Base-by-base conservation (phyloP, 1,140 invertebrate species). In the Diachasmimorpha longicaudata region DNA sequence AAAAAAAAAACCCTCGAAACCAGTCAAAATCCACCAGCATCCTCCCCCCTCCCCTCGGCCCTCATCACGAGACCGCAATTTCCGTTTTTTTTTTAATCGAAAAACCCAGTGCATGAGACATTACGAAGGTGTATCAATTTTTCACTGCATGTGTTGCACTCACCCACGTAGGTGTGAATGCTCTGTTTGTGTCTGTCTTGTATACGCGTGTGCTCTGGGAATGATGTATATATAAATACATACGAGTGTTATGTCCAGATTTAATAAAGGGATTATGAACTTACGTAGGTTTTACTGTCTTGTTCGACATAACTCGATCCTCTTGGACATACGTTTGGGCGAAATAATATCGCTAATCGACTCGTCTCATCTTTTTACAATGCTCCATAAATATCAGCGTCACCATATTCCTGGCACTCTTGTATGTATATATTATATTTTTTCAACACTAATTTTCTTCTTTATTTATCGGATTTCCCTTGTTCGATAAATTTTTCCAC, bases 311-410 rank as follows among this genome's bases (percentile, higher is more conserved):
- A 79, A 80, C 72, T 81, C 81, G 75, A 69, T 75, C 44, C 73
- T 78, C 9, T 42, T 44, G 73, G 70, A 74, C 39, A 78, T 79
- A 77, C 73, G 69, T 70, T 75, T 75, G 73, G 58, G 48, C 58
- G 31, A 21, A 42, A 72, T 77, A 58, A 77, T 76, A 79, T 75
- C 78, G 78, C 77, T 85, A 87, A 81, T 83, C 75, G 74, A 80
- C 79, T 83, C 70, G 81, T 84, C 80, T 82, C 83, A 84, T 85
- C 80, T 80, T 81, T 83, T 81, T 77, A 76, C 79, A 73, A 76
- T 58, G 72, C 52, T 79, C 74, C 80, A 79, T 74, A 76, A 85
- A 80, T 85, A 86, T 81, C 82, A 84, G 82, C 81, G 79, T 85
- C 83, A 86, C 83, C 85, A 85, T 85, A 52, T 52, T 52, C 48